Conservation (phyloP, 2,797 vertebrate species). For the Diplodus sargus region DNA sequence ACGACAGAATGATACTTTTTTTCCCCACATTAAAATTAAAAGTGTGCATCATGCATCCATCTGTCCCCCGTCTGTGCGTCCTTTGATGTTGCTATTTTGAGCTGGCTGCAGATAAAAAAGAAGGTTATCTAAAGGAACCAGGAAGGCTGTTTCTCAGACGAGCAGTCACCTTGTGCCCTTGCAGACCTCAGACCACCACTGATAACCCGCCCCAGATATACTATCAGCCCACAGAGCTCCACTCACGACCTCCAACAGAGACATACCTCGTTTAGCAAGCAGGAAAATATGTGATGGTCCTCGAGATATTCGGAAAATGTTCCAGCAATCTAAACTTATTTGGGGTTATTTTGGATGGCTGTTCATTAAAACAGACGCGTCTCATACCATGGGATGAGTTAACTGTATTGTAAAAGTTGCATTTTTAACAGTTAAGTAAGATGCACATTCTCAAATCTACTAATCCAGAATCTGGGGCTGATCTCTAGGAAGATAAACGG, state of each 20-base stretch:
- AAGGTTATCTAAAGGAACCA: slow-evolving; percentile 70
- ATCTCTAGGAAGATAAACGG: background rate
- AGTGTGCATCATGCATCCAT: background rate
- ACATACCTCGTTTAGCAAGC: background rate
- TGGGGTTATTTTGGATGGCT: background rate
- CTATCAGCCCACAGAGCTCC: slow-evolving; percentile 61
- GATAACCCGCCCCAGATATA: slow-evolving; percentile 78
- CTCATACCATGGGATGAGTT: background rate
- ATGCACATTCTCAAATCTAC: background rate
- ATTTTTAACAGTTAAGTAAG: background rate
- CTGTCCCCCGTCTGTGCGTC: slow-evolving; percentile 17
- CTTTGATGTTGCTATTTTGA: slow-evolving; percentile 67
- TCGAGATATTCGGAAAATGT: slow-evolving; percentile 36
- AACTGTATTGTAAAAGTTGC: too few relatives aligned
- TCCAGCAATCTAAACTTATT: background rate
- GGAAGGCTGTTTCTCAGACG: slow-evolving; percentile 58
- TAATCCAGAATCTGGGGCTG: background rate
- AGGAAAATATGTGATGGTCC: slow-evolving; percentile 40
- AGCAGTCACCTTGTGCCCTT: slow-evolving; percentile 67
- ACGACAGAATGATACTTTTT: background rate
- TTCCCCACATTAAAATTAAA: background rate
- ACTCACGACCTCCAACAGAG: slow-evolving; percentile 43
- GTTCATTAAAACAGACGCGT: background rate
- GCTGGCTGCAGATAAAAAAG: slow-evolving; percentile 64
- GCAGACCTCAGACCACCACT: slow-evolving; percentile 55